Evolutionary conservation across 2,797 vertebrate genomes (phyloP).

Genomic region (Astyanax mexicanus): DNA sequence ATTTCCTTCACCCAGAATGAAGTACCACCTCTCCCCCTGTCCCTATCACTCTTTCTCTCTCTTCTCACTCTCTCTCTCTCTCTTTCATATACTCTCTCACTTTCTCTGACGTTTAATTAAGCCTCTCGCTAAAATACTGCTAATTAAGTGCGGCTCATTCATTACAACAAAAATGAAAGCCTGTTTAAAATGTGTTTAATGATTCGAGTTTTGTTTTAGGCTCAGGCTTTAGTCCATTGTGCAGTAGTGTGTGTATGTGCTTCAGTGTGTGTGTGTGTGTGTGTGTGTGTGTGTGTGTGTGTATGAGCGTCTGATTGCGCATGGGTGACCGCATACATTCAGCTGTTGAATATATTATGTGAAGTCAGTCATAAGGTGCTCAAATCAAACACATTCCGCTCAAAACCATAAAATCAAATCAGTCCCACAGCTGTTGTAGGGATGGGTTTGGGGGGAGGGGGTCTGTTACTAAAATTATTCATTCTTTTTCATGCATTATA

Average conservation of each 20-base stretch:
- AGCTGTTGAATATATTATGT: neutral
- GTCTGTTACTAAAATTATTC: too few relatives aligned
- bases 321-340: neutral
- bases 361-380: neutral
- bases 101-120: conserved; percentile 24
- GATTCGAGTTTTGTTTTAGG: neutral
- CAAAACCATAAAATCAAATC: neutral
- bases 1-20: conserved; percentile 20
- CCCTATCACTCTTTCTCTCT: neutral
- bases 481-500: too few relatives aligned
- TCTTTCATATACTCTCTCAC: neutral
- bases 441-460: too few relatives aligned
- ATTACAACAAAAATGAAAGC: conserved; percentile 4
- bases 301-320: neutral
- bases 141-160: conserved; percentile 6
- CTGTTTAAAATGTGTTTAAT: conserved; percentile 1
- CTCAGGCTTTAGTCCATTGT: neutral
- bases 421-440: too few relatives aligned
- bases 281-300: neutral
- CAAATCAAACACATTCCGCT: neutral
- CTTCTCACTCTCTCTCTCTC: neutral
- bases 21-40: neutral
- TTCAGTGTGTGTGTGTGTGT: too few relatives aligned
- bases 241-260: too few relatives aligned
- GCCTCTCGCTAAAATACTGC: neutral